These are phyloP conservation scores for Heptranchias perlo DNA, from an alignment of 2,113 vertebrate species.

Conservation along the genomic window DNA sequence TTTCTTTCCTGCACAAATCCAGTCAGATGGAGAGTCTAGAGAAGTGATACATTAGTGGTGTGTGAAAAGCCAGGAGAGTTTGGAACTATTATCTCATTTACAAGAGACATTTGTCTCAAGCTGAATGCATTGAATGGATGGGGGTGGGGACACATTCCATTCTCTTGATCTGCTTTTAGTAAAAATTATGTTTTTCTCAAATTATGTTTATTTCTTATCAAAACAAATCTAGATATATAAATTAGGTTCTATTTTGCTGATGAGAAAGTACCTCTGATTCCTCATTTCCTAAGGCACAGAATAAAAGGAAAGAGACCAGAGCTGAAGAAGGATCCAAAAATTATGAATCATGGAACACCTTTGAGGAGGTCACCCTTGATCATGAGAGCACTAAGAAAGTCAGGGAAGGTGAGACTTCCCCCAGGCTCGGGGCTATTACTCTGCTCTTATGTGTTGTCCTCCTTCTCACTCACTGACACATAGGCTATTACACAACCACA, in stretches of 20 bases:
- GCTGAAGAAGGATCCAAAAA: background rate
- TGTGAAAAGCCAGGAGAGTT: background rate
- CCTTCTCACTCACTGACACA: background rate
- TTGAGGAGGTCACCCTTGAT: background rate
- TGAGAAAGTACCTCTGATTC: background rate
- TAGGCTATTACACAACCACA: background rate
- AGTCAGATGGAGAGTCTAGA: background rate
- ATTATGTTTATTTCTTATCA: background rate
- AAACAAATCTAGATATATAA: background rate
- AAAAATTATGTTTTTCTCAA: background rate
- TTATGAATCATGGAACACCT: background rate
- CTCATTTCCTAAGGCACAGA: background rate
- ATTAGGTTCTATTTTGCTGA: background rate
- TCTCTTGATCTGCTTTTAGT: background rate
- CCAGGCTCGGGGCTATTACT: background rate
- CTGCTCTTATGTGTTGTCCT: background rate
- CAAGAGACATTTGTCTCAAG: background rate
- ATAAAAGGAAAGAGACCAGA: background rate
- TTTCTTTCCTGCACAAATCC: background rate
- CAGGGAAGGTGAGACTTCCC: too few species aligned
- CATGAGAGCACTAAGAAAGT: too few species aligned
- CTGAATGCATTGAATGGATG: background rate
- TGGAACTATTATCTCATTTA: background rate
- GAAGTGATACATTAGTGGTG: background rate
- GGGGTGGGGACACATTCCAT: background rate